Evolutionary conservation across 1,140 invertebrate species (phyloP).

Genomic region (Neotoxoptera formosana): DNA sequence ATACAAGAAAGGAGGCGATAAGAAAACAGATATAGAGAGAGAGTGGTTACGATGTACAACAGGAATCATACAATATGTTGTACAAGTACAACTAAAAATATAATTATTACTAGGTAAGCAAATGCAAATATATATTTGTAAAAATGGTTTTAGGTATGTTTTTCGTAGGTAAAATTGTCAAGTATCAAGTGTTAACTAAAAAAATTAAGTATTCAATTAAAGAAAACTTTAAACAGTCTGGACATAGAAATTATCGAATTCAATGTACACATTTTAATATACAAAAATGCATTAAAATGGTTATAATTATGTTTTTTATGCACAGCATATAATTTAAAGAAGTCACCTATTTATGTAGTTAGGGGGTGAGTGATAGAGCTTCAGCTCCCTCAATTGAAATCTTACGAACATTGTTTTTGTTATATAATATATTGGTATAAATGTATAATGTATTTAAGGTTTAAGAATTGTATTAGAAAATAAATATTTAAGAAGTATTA

Average conservation of each 20-base stretch:
- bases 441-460: too few relatives aligned
- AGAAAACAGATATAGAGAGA: not conserved
- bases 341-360: not conserved
- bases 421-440: too few relatives aligned
- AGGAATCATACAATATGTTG: not conserved
- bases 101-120: not conserved
- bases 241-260: not conserved
- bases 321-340: too few relatives aligned
- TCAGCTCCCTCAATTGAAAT: too few relatives aligned
- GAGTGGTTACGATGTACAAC: not conserved
- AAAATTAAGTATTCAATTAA: too few relatives aligned
- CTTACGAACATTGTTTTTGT: too few relatives aligned
- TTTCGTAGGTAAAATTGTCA: not conserved
- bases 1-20: not conserved
- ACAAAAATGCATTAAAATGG: not conserved
- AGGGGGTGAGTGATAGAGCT: not conserved
- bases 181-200: too few relatives aligned
- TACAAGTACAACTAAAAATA: not conserved
- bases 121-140: not conserved
- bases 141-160: not conserved
- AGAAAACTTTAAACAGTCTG: not conserved
- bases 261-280: not conserved
- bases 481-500: not conserved
- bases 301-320: too few relatives aligned
- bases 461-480: too few relatives aligned